Conservation (phyloP, 2,113 vertebrate species). For the Hypocryptadius cinnamomeus region DNA sequence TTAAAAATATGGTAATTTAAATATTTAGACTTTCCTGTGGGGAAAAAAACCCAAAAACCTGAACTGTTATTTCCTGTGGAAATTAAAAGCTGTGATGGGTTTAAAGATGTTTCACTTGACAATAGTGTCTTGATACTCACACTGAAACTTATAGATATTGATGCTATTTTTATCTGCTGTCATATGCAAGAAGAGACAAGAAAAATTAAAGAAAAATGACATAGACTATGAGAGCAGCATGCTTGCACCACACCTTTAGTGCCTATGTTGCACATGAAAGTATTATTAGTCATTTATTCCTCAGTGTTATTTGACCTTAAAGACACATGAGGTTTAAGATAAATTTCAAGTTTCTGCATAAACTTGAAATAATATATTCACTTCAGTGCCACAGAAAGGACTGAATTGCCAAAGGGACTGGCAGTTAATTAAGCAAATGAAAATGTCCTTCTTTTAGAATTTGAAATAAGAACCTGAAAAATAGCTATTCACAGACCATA, state of each 20-base stretch:
- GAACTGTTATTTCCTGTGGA: slow-evolving; percentile 55
- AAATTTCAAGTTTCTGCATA: not conserved
- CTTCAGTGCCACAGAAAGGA: not conserved
- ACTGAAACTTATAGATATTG: slow-evolving; percentile 1
- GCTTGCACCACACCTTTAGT: not conserved
- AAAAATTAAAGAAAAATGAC: slow-evolving; percentile 25
- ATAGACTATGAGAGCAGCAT: not conserved
- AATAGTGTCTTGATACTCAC: slow-evolving; percentile 55
- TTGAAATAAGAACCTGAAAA: not conserved
- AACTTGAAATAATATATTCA: not conserved
- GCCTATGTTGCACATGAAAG: not conserved
- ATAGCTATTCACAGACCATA: not conserved
- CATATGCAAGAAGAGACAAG: not conserved
- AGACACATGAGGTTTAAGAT: not conserved
- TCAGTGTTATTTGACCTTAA: not conserved
- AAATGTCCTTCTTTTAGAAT: not conserved
- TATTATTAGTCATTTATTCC: not conserved
- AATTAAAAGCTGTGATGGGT: slow-evolving; percentile 52
- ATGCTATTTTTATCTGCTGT: slow-evolving; percentile 47
- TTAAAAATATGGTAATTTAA: slow-evolving; percentile 69
- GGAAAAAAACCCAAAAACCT: not conserved
- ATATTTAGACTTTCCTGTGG: slow-evolving; percentile 53
- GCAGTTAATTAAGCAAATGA: slow-evolving; percentile 15
- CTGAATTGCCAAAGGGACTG: slow-evolving; percentile 8
- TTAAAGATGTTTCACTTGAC: slow-evolving; percentile 60